Percentiles rank a stretch among this genome's conserved stretches.
These are phyloP conservation scores for Perca fluviatilis DNA, from an alignment of 2,113 vertebrate species.

Conservation along the genomic window DNA sequence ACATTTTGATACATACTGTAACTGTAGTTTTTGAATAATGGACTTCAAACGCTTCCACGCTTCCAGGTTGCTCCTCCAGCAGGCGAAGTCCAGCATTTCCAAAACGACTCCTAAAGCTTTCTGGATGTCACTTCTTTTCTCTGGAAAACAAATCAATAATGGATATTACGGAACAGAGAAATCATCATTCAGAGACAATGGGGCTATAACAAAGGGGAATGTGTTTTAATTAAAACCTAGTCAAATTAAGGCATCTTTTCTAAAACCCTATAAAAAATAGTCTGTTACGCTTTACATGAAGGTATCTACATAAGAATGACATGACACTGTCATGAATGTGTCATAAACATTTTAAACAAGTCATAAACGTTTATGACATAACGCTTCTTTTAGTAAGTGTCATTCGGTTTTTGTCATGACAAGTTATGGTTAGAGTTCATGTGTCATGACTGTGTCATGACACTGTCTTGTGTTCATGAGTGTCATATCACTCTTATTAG, in stretches of 20 bases:
- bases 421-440: too few species aligned
- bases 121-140: constrained; percentile 66
- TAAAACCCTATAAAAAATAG: background rate
- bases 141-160: constrained; percentile 71
- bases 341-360: too few species aligned
- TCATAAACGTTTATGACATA: too few species aligned
- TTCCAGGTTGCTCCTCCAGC: constrained; percentile 87
- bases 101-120: constrained; percentile 87
- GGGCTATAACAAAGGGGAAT: background rate
- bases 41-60: constrained; percentile 87
- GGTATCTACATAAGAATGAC: too few species aligned
- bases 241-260: background rate
- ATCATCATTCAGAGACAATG: background rate
- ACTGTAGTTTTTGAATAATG: constrained; percentile 78
- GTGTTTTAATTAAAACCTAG: background rate
- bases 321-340: too few species aligned
- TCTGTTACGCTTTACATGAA: background rate
- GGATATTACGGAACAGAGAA: background rate
- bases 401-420: too few species aligned
- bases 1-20: constrained; percentile 41
- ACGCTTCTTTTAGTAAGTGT: too few species aligned
- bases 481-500: too few species aligned
- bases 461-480: too few species aligned
- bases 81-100: constrained; percentile 88
- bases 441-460: too few species aligned